Evolutionary conservation across 2,888 invertebrate species (phyloP).

Genomic region (Ctena decussata): DNA sequence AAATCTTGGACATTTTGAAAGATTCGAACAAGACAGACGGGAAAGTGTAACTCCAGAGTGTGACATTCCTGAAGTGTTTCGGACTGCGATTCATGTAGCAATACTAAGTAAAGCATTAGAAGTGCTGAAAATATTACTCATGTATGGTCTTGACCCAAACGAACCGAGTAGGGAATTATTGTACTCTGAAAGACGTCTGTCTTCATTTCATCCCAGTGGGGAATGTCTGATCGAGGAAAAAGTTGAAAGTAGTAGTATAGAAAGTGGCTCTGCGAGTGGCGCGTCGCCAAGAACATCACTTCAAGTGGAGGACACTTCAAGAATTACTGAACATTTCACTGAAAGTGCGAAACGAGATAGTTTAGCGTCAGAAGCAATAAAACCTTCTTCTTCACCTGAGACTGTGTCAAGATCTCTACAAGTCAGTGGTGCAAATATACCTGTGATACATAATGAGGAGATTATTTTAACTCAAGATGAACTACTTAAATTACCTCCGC

Average conservation of each 20-base stretch:
- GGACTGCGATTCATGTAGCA: constrained; percentile 89
- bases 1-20: constrained; percentile 86
- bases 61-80: constrained; percentile 88
- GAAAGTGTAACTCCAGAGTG: constrained; percentile 82
- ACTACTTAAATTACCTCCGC: constrained; percentile 89
- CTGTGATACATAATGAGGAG: constrained; percentile 19
- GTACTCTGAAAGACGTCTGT: constrained; percentile 41
- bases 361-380: neutral
- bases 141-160: constrained; percentile 89
- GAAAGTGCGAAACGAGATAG: neutral
- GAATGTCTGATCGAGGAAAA: constrained; percentile 60
- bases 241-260: constrained; percentile 25
- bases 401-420: neutral
- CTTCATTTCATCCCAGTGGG: constrained; percentile 43
- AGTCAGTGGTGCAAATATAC: neutral
- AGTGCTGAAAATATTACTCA: constrained; percentile 88
- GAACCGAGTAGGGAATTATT: constrained; percentile 86
- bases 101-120: constrained; percentile 89
- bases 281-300: neutral
- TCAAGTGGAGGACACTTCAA: neutral
- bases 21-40: constrained; percentile 80
- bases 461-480: constrained; percentile 88
- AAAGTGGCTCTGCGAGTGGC: neutral
- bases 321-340: neutral
- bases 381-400: no score